A percentile compares a stretch with the other conserved stretches of the same genome.
phyloP scores from a whole-genome alignment of 1,140 invertebrate genomes.

The Lordiphosa stackelbergi region DNA sequence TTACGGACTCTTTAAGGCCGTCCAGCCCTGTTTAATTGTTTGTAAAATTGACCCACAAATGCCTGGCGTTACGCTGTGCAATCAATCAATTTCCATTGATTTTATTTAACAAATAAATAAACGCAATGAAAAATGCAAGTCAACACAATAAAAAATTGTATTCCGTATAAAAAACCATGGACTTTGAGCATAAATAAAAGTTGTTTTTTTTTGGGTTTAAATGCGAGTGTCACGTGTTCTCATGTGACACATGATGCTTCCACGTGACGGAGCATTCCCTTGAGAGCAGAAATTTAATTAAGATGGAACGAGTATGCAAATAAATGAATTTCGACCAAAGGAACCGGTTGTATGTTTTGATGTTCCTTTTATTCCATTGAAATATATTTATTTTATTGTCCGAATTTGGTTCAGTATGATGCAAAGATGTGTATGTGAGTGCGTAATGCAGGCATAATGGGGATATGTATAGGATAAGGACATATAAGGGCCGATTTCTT shows the following conservation, averaged over 20 bases:
- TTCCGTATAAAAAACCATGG: background rate
- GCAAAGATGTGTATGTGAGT: no score
- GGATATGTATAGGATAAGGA: no score
- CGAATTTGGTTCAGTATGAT: no score
- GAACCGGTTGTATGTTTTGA: no score
- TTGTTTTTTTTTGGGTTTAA: constrained; percentile 1
- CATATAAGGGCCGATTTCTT: no score
- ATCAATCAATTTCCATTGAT: constrained; percentile 40
- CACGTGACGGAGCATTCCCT: background rate
- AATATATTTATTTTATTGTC: no score
- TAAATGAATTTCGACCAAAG: background rate
- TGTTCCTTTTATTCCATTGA: no score
- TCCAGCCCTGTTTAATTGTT: constrained; percentile 36
- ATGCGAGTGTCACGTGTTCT: constrained; percentile 22
- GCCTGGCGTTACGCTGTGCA: background rate
- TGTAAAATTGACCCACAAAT: constrained; percentile 43
- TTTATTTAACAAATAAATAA: constrained; percentile 51
- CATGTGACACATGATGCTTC: constrained; percentile 10
- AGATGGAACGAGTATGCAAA: background rate
- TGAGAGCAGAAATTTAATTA: constrained; percentile 1
- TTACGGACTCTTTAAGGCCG: constrained; percentile 33
- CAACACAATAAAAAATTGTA: background rate
- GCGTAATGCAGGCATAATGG: no score
- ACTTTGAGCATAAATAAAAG: background rate
- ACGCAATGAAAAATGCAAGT: constrained; percentile 18